Base-by-base conservation (phyloP, 2,888 invertebrate genomes). In the Nemotelus nigrinus region DNA sequence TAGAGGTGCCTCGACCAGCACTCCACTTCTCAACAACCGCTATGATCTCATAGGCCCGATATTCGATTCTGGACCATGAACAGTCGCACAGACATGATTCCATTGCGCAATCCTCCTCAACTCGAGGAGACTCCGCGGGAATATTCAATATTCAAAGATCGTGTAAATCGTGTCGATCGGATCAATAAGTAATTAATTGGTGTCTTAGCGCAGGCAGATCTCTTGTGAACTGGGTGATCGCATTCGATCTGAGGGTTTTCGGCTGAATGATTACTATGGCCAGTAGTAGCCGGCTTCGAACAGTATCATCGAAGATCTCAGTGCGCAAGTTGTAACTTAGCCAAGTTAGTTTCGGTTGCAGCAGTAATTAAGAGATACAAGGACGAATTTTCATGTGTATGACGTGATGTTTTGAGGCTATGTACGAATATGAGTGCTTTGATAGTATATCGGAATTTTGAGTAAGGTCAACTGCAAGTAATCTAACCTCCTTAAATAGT, bases 101-200 rank as follows among this genome's bases (percentile, higher is more conserved):
- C 7, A 2, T 63, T 63, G 63, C 41, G 25, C 63, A 63, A 63
- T 10, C 7, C 6, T 53, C 43, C 63, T 39, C 41, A 39, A 43
- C 43, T 63, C 41, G 25, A 3, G 63, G 25, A 39, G 39, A 39
- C 63, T 43, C 43, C 7, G n/a, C 25, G 63, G 41, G 63, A 25
- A 25, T 25, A 25, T 41, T 63, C 43, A 43, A 63, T 63, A 39
- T 39, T n/a, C 67, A 50, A 7, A 39, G 50, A 67, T 50, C 67
- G 50, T 64, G 64, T 50, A 67, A 67, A 10, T 67, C 50, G 67
- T 67, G 67, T 67, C 67, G 67, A 50, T 48, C 50, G 48, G 39
- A 67, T 67, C 67, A 67, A 67, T 48, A 44, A 48, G 50, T 50
- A 67, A 67, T 67, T 67, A 67, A 67, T 67, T 67, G 50, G 2